Conservation (phyloP, 2,888 invertebrate genomes). For the Drosophila neutralis region DNA sequence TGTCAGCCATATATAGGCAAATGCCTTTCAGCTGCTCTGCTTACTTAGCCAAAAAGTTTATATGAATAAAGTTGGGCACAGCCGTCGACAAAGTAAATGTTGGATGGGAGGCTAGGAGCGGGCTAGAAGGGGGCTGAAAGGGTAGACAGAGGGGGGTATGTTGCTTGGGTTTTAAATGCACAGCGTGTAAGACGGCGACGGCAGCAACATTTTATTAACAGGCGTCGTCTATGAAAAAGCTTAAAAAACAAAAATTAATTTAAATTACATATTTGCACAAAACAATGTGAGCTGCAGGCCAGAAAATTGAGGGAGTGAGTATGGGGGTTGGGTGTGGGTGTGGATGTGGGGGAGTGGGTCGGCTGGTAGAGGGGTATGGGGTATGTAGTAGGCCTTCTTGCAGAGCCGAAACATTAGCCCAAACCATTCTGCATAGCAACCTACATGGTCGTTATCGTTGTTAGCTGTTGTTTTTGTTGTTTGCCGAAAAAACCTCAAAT, state of each 20-base stretch:
- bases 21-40: constrained; percentile 68
- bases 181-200: constrained; percentile 21
- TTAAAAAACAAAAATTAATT: constrained; percentile 79
- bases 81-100: constrained; percentile 39
- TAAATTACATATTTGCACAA: constrained; percentile 77
- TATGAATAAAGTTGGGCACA: constrained; percentile 73
- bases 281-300: constrained; percentile 58
- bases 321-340: no score
- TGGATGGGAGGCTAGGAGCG: neutral
- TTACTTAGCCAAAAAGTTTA: constrained; percentile 76
- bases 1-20: constrained; percentile 41
- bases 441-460: constrained; percentile 41
- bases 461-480: constrained; percentile 35
- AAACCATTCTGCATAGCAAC: neutral
- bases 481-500: constrained; percentile 69
- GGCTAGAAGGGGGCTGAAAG: neutral
- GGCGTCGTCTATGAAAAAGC: constrained; percentile 71
- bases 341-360: no score
- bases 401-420: constrained; percentile 8
- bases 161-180: constrained; percentile 16
- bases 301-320: neutral
- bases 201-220: constrained; percentile 71
- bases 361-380: neutral
- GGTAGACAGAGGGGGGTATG: neutral
- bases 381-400: neutral